These are phyloP conservation scores for Caenorhabditis tropicalis DNA, from an alignment of 1,140 invertebrate genomes.

Conservation along the genomic window DNA sequence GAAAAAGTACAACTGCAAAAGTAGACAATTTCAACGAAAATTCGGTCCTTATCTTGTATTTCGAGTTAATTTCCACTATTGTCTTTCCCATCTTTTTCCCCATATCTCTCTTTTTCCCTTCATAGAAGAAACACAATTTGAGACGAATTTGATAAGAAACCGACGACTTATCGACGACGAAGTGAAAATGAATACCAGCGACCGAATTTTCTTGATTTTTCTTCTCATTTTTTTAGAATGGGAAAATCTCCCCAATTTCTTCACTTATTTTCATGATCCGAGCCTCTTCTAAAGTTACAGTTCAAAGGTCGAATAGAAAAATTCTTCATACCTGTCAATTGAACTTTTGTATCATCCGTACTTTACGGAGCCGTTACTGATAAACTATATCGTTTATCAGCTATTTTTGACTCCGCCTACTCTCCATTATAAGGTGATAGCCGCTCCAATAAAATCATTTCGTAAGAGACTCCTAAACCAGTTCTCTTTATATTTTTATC, in stretches of 20 bases:
- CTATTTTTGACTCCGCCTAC: not conserved
- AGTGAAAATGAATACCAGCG: not conserved
- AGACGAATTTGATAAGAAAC: conserved; percentile 28
- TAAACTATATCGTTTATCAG: not conserved
- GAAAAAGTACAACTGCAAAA: not conserved
- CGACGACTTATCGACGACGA: conserved; percentile 17
- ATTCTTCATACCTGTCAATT: not conserved
- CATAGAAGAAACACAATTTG: conserved; percentile 33
- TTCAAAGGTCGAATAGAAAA: no score
- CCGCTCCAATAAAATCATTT: not conserved
- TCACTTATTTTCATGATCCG: no score
- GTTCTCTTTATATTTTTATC: not conserved
- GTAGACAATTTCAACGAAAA: not conserved
- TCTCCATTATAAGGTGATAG: not conserved
- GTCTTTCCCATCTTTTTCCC: not conserved
- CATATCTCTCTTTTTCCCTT: not conserved
- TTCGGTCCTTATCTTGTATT: not conserved
- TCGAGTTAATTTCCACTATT: no score
- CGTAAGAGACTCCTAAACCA: no score
- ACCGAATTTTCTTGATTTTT: not conserved
- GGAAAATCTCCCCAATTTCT: not conserved
- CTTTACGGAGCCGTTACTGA: not conserved
- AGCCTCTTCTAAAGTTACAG: no score
- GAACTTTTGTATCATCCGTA: not conserved
- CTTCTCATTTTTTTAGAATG: not conserved